phyloP scores from a whole-genome alignment of 2,797 vertebrate species.

The Cossypha heuglini region DNA sequence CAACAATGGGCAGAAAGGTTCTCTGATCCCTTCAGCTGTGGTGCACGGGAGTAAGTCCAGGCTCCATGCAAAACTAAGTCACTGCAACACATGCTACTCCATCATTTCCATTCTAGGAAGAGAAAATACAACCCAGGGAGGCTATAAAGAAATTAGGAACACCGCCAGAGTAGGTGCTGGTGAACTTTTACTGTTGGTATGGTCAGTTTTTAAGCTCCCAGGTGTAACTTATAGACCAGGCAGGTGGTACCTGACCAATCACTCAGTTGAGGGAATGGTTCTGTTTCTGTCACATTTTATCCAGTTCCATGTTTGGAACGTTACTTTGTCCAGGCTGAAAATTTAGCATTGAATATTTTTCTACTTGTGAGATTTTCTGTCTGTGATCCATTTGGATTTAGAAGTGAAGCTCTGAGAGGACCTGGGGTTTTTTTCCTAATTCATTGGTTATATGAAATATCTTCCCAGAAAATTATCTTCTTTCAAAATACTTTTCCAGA shows the following conservation, averaged over 20 bases:
- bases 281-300: not conserved
- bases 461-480: not conserved
- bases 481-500: not conserved
- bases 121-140: constrained; percentile 1
- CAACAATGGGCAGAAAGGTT: constrained; percentile 55
- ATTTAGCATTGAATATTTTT: not conserved
- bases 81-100: constrained; percentile 13
- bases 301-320: not conserved
- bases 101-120: constrained; percentile 64
- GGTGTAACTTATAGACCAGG: not conserved
- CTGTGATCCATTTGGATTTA: not conserved
- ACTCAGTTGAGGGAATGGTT: not conserved
- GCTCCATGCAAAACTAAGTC: not conserved
- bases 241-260: not conserved
- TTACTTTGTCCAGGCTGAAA: not conserved
- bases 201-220: not conserved
- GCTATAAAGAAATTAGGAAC: not conserved
- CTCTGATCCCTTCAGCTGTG: constrained; percentile 17
- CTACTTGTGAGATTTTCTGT: not conserved
- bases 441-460: not conserved
- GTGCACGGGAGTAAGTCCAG: constrained; percentile 27
- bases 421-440: not conserved
- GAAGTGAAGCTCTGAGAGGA: not conserved
- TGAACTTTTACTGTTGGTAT: not conserved
- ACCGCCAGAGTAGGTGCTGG: not conserved